Evolutionary conservation across 2,113 vertebrate species (phyloP), one percentile per base, ranked within the genome.

Genomic region (Zootoca vivipara): DNA sequence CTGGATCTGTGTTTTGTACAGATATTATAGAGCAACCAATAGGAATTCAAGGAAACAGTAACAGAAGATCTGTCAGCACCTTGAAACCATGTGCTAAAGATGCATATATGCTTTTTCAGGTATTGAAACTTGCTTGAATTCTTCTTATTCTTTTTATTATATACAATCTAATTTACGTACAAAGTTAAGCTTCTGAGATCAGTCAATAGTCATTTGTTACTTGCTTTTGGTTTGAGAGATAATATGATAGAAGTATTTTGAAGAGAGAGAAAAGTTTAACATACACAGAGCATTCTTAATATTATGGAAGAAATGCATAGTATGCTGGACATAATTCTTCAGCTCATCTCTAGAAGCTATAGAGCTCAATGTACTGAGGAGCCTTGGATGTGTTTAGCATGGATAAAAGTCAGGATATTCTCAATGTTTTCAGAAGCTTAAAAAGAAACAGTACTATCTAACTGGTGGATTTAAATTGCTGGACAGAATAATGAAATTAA

Each of bases 21-120:
- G 99, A 97, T 93, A 93, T 95, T 87, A 56, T 95, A 80, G 98
- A 98, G 82, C 98, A 98, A 30, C 97, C 97, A 82, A 95, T 97
- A 82, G 96, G 97, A 72, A 93, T 98, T 87, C 98, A 98, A 94
- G 98, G 98, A 87, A 99, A 99, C 90, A 99, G 98, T 95, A 99
- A 99, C 95, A 97, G 99, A 91, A 97, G 99, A 85, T 98, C 98
- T 78, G 98, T 99, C 93, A 99, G 98, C 87, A 98, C 98, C 0
- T 97, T 99, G 93, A 98, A 98, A 91, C 99, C 99, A 42, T 99
- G 99, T 94, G 99, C 99, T 89, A 99, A 99, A 96, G 99, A 99
- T 84, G 98, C 99, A 12, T 99, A 99, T 94, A 99, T 99, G 99
- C 97, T 99, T 90, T 99, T 99, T 94, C 99, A 99, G 99, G 99